These are phyloP conservation scores for Cettia cetti DNA, from an alignment of 2,113 vertebrate genomes.

Conservation along the genomic window DNA sequence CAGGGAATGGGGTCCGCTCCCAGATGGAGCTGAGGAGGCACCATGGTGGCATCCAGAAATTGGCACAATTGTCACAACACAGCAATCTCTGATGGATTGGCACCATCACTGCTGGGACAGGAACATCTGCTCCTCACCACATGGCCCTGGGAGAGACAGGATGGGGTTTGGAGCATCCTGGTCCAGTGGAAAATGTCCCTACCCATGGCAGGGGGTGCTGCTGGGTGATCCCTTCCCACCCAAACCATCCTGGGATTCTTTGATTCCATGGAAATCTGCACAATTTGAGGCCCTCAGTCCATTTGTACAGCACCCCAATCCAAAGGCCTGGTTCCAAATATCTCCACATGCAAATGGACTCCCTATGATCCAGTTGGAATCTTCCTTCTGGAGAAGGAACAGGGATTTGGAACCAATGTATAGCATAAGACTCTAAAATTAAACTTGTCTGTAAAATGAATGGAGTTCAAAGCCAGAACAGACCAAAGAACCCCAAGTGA, in stretches of 20 bases:
- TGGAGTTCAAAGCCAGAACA: not conserved
- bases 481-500: not conserved
- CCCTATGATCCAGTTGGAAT: not conserved
- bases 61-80: fast-evolving
- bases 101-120: fast-evolving
- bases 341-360: not conserved
- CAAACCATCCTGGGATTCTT: not conserved
- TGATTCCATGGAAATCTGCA: not conserved
- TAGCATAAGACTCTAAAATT: not conserved
- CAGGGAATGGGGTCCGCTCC: not conserved
- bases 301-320: fast-evolving
- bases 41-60: not conserved
- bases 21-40: not conserved
- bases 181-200: not conserved
- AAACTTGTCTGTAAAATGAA: not conserved
- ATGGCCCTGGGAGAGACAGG: not conserved
- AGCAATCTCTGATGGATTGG: not conserved
- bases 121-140: not conserved
- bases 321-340: not conserved
- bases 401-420: not conserved
- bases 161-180: not conserved
- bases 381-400: not conserved
- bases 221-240: not conserved
- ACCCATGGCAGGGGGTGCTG: not conserved
- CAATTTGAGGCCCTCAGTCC: fast-evolving